phyloP scores from a whole-genome alignment of 2,888 invertebrate species.

The Drosophila suboccidentalis region DNA sequence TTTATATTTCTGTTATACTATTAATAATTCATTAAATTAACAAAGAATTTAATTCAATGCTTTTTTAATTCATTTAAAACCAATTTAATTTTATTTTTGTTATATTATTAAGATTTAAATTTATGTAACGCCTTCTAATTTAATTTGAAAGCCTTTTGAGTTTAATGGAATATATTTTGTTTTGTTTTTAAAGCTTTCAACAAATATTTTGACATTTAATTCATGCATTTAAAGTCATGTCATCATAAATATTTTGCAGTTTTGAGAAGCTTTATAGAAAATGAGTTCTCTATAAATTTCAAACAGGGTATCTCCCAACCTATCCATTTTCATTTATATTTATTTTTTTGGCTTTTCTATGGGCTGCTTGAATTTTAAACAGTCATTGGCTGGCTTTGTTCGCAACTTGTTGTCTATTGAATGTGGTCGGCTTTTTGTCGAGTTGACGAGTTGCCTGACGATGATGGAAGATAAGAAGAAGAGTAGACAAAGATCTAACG shows the following conservation, averaged over 20 bases:
- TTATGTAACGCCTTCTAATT: no score
- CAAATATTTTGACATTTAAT: not conserved
- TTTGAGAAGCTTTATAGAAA: no score
- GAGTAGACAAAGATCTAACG: constrained; percentile 62
- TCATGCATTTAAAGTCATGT: no score
- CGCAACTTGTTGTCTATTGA: constrained; percentile 40
- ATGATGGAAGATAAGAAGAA: constrained; percentile 50
- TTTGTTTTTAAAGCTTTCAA: not conserved
- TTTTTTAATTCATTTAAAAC: no score
- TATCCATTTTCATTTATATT: no score
- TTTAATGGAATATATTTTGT: not conserved
- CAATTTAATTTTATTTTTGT: not conserved
- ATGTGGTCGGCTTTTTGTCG: constrained; percentile 68
- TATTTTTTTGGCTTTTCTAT: constrained; percentile 19
- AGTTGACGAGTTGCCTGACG: constrained; percentile 51
- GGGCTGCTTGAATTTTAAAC: constrained; percentile 72
- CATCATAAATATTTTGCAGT: no score
- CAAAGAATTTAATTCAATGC: no score
- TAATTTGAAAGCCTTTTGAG: not conserved
- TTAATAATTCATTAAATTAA: not conserved
- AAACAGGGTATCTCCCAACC: no score
- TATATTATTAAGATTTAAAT: no score
- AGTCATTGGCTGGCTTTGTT: constrained; percentile 76
- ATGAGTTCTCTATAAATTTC: no score
- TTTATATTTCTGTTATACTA: not conserved